Conservation (phyloP, 1,140 invertebrate genomes). For the Ostrea denselamellosa region DNA sequence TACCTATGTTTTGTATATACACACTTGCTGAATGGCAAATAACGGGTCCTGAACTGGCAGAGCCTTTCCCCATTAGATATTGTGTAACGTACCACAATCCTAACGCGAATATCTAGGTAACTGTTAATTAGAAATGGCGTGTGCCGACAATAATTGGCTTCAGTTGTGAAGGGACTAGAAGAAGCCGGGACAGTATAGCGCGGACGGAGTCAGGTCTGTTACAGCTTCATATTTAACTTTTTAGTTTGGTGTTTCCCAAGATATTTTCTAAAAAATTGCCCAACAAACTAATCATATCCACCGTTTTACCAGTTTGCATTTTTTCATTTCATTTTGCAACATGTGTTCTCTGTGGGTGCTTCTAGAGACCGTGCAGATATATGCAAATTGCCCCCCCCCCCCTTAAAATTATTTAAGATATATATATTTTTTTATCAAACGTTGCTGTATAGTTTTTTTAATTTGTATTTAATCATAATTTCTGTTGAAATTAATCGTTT, state of each 20-base stretch:
- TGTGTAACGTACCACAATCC: not conserved
- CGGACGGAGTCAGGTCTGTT: conserved; percentile 5
- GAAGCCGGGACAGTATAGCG: conserved; percentile 1
- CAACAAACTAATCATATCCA: not conserved
- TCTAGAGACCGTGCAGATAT: not conserved
- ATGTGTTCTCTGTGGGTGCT: not conserved
- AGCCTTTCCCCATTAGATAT: not conserved
- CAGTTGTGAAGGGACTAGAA: conserved; percentile 30
- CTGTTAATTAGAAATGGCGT: conserved; percentile 32
- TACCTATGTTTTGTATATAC: not conserved
- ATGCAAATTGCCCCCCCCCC: too few relatives aligned
- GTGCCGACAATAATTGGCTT: conserved; percentile 21
- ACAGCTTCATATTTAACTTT: not conserved
- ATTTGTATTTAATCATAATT: too few relatives aligned
- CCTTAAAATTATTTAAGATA: too few relatives aligned
- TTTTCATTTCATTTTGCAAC: not conserved
- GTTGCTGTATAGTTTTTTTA: too few relatives aligned
- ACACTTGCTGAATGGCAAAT: conserved; percentile 37
- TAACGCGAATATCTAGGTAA: conserved; percentile 29
- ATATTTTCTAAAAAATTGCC: not conserved
- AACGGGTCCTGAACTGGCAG: not conserved
- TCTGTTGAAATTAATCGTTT: too few relatives aligned
- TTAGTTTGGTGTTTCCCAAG: not conserved
- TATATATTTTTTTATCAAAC: too few relatives aligned
- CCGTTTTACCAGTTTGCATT: not conserved